Base-by-base conservation (phyloP, 1,140 invertebrate species). In the Listronotus oregonensis region DNA sequence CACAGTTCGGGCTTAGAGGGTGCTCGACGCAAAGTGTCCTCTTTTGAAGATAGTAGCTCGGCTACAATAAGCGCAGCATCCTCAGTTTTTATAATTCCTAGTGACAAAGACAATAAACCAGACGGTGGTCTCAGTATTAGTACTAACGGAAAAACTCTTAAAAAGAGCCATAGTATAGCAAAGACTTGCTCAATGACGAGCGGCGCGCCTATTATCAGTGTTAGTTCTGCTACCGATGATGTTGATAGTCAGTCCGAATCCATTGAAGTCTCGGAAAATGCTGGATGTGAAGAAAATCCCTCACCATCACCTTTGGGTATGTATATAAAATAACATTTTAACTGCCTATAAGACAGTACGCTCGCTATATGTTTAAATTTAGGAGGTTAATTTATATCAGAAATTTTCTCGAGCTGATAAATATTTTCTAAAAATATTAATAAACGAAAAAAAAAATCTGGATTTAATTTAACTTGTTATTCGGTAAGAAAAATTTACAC, bases 151-250 rank as follows among this genome's bases (percentile, higher is more conserved):
- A 64, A 74, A 74, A 71, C 71, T 56, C 73, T 77, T 12, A 78
- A 76, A 67, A 79, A 79, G 64, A 70, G 71, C 61, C 77, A 75
- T 21, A 77, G 73, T 67, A 66, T 80, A 43, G 67, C 74, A 17
- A 77, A 80, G 67, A 74, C 78, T 43, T 74, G 72, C 60, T 78
- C 77, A 43, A 77, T 77, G 39, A 71, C 27, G 73, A 74, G 17
- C 32, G 71, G 79, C 8, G 81, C 81, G 49, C 88, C 88, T n/a
- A 81, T 87, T 34, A 90, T 89, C 68, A 89, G 87, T 77, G 87
- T 90, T 31, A 89, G 86, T 78, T 87, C 87, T 3, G 88, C 86
- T 34, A 83, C 84, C 10, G 87, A 88, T 56, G 86, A 89, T 14
- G 17, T 51, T 15, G 43, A 34, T 11, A 18, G 11, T 7, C 34